phyloP scores from a whole-genome alignment of 1,140 invertebrate species.

The Tetragonula clypearis region DNA sequence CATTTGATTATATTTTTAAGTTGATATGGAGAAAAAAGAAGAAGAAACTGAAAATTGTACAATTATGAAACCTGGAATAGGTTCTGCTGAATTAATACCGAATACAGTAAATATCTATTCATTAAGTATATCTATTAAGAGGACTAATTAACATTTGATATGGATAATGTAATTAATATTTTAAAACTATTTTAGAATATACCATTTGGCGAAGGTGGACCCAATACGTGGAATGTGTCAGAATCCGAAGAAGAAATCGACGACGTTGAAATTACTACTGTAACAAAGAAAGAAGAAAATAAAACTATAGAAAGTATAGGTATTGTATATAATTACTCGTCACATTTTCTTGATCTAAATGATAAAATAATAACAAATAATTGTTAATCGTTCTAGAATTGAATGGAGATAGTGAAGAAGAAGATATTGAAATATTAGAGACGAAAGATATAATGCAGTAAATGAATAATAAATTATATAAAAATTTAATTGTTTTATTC shows the following conservation, averaged over 20 bases:
- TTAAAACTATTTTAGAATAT: constrained; percentile 52
- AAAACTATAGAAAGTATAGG: constrained; percentile 17
- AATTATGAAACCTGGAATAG: constrained; percentile 69
- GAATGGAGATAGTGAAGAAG: constrained; percentile 82
- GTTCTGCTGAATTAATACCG: constrained; percentile 72
- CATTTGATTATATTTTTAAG: constrained; percentile 43
- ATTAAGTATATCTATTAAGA: not conserved
- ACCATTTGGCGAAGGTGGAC: constrained; percentile 70
- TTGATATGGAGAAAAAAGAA: constrained; percentile 49
- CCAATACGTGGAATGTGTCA: constrained; percentile 75
- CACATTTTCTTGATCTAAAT: not conserved
- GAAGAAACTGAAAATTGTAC: constrained; percentile 39
- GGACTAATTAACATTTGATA: not conserved
- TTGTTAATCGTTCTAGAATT: constrained; percentile 77
- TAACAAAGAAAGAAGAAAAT: constrained; percentile 53
- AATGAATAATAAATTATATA: constrained; percentile 18
- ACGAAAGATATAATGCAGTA: constrained; percentile 63
- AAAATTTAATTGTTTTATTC: not conserved
- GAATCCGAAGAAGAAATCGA: constrained; percentile 71
- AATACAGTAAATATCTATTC: not conserved
- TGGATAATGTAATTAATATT: constrained; percentile 11
- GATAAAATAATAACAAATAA: constrained; percentile 11
- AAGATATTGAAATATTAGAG: constrained; percentile 73
- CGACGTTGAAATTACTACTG: constrained; percentile 71
- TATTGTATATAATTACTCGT: not conserved